Evolutionary conservation across 2,797 vertebrate species (phyloP).

Genomic region (Lutjanus argentimaculatus): DNA sequence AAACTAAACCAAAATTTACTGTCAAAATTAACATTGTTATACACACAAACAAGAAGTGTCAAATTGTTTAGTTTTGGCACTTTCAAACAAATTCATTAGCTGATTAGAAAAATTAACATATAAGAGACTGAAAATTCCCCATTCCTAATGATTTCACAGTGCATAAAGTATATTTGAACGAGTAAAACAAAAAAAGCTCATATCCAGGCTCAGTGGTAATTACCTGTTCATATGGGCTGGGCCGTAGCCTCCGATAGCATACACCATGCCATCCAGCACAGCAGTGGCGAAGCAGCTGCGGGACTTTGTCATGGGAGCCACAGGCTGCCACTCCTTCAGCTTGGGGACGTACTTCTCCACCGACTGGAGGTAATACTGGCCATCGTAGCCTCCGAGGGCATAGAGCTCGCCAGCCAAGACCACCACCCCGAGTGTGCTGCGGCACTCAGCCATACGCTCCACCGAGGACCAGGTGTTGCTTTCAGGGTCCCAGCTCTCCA

Average conservation of each 20-base stretch:
- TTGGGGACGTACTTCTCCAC: conserved; percentile 97
- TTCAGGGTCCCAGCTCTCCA: conserved; percentile 98
- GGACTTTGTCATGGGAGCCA: conserved; percentile 97
- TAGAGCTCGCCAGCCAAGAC: conserved; percentile 96
- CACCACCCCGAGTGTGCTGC: conserved; percentile 94
- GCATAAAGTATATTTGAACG: background rate
- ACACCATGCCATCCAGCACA: conserved; percentile 97
- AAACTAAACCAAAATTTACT: no score
- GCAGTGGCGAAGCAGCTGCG: conserved; percentile 97
- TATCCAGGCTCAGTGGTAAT: conserved; percentile 10
- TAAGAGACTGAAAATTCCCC: background rate
- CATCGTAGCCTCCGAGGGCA: conserved; percentile 96
- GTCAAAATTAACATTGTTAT: background rate
- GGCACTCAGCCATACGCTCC: conserved; percentile 94
- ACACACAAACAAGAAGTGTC: background rate
- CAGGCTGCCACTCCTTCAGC: conserved; percentile 94
- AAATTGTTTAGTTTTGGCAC: background rate
- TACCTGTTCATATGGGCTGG: conserved; percentile 99
- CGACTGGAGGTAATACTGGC: conserved; percentile 95
- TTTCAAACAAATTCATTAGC: background rate
- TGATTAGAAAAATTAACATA: background rate
- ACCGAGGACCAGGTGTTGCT: conserved; percentile 95
- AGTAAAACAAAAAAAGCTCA: background rate
- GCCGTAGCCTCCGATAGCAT: conserved; percentile 97
- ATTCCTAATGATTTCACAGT: background rate